Base-by-base conservation (phyloP, 2,888 invertebrate genomes). In the Dolichopus griseipennis region DNA sequence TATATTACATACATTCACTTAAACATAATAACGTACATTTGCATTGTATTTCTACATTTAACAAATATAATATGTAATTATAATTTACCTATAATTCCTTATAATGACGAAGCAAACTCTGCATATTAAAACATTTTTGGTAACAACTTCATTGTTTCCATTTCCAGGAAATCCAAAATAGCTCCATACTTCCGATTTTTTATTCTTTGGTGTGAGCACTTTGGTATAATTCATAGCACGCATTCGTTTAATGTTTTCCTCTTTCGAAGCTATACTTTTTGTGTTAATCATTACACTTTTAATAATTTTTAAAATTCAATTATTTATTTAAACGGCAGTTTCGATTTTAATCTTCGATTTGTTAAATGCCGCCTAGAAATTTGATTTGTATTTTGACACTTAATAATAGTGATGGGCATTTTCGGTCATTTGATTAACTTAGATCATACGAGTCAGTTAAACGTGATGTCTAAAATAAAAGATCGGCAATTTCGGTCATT, bases 121-220 rank as follows among this genome's bases (percentile, higher is more conserved):
- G 68, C 81, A 81, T 0, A 81, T 76, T 21, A 81, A 77, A 70
- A 78, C 80, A 68, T 79, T 77, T 70, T 79, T 80, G 52, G 81
- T 81, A 67, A 81, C 76, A 67, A 81, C 79, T 70, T 77, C 76
- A 71, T 77, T 75, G 64, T 78, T 73, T 66, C 78, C 78, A 69
- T 79, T 76, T 2, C 79, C 76, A n/a, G 81, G 81, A 71, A 80
- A 81, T 2, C 81, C 81, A 69, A 81, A 81, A 72, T 80, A 77
- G 67, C 78, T 78, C 81, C 81, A 81, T 69, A 79, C 81, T 2
- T 78, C 77, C 72, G 80, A 81, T 68, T 79, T 78, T 81, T 81
- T 81, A 73, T 79, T 79, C n/a, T 63, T 63, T 63, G 63, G 63
- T 18, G 63, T 63, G 7, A 63, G 15, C 3, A 63, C 63, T 63